These are phyloP conservation scores for Pseudotriccus pelzelni DNA, from an alignment of 2,797 vertebrate species.

Conservation along the genomic window DNA sequence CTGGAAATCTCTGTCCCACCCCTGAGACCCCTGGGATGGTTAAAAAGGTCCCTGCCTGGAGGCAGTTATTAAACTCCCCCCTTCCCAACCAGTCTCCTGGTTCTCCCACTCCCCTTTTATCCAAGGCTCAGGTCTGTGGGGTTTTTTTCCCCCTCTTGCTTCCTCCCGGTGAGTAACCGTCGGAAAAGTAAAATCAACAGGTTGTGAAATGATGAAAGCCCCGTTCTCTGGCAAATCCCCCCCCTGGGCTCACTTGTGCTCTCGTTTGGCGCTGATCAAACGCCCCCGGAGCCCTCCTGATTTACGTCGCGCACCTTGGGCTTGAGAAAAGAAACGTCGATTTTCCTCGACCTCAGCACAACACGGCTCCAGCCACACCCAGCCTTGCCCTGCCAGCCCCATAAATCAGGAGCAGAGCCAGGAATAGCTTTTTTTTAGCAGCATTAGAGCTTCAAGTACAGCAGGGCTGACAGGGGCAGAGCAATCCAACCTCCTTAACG, in stretches of 20 bases:
- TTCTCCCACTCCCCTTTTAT: constrained; percentile 19
- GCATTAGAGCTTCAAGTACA: constrained; percentile 32
- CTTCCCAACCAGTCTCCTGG: not conserved
- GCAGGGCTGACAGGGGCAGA: not conserved
- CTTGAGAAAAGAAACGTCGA: constrained; percentile 7
- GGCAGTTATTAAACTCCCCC: not conserved
- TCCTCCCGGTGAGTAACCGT: constrained; percentile 27
- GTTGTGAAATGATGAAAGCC: constrained; percentile 54
- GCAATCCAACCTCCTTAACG: constrained; percentile 41
- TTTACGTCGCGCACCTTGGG: constrained; percentile 35
- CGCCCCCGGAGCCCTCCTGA: constrained; percentile 36
- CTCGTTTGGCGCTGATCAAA: constrained; percentile 23
- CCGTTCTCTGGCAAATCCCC: constrained; percentile 21
- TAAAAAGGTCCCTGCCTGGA: not conserved
- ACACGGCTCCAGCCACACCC: constrained; percentile 37
- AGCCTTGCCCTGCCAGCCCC: not conserved
- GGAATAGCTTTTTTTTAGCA: constrained; percentile 12
- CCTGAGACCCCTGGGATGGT: rapidly evolving
- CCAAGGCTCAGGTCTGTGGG: not conserved
- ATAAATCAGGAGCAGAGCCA: constrained; percentile 47
- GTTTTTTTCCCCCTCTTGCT: not conserved
- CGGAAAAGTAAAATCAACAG: constrained; percentile 52
- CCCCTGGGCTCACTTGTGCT: constrained; percentile 46
- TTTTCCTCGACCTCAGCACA: constrained; percentile 32
- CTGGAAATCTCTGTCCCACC: not conserved